phyloP scores from a whole-genome alignment of 2,113 vertebrate species.

The Paracanthobrama guichenoti region DNA sequence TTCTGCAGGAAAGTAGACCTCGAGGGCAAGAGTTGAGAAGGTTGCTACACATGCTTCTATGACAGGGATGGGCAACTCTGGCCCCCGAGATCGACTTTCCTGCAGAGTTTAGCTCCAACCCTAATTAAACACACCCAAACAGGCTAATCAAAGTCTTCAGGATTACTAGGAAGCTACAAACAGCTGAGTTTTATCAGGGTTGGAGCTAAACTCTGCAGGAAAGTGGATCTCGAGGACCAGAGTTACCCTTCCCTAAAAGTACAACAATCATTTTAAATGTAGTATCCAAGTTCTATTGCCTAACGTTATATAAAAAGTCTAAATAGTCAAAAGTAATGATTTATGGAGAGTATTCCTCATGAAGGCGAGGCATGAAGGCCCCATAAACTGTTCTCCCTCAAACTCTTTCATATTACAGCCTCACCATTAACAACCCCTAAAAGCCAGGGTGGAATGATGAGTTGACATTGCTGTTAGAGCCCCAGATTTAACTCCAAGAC shows the following conservation, averaged over 20 bases:
- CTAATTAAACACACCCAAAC: background rate
- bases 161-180: background rate
- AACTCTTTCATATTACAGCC: background rate
- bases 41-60: background rate
- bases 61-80: background rate
- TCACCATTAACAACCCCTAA: background rate
- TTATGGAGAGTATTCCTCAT: background rate
- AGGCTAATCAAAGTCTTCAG: background rate
- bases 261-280: background rate
- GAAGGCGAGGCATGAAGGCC: conserved; percentile 25
- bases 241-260: background rate
- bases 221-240: background rate
- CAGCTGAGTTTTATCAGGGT: background rate
- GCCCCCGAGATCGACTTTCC: background rate
- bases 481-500: conserved; percentile 2
- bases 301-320: background rate
- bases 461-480: background rate
- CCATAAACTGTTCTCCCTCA: background rate
- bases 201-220: background rate
- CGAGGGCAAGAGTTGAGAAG: background rate
- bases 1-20: background rate
- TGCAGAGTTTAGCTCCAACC: background rate
- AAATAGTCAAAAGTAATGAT: background rate
- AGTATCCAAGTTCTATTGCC: background rate
- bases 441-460: background rate